These are phyloP conservation scores for Platyscapa corneri DNA, from an alignment of 1,140 invertebrate genomes.

Conservation along the genomic window DNA sequence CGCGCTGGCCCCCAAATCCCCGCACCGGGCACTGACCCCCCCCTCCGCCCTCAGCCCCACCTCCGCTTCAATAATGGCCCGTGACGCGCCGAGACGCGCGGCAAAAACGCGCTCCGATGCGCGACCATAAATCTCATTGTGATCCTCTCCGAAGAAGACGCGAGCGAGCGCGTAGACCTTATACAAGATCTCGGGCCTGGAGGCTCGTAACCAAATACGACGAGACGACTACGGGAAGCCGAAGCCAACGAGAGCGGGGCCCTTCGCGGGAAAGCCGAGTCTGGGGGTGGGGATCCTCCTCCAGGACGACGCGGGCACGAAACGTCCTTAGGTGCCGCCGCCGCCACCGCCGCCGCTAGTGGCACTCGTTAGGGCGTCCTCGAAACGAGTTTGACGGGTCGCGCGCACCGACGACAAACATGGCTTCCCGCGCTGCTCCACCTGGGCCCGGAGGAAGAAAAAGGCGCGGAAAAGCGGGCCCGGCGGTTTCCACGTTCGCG, in stretches of 20 bases:
- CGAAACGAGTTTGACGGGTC: conserved; percentile 62
- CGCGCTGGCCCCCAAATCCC: no score
- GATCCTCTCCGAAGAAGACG: no score
- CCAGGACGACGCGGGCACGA: neutral
- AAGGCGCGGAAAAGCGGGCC: conserved; percentile 59
- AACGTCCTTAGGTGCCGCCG: conserved; percentile 48
- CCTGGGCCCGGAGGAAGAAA: conserved; percentile 14
- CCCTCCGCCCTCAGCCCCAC: no score
- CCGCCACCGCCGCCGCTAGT: conserved; percentile 55
- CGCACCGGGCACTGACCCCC: no score
- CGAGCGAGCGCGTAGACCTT: no score
- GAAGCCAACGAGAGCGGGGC: no score
- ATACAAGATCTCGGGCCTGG: no score
- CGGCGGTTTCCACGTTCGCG: neutral
- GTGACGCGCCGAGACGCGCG: neutral
- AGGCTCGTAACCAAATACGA: neutral
- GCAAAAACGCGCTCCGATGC: no score
- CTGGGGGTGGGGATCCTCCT: neutral
- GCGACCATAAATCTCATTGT: no score
- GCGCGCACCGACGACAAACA: conserved; percentile 51
- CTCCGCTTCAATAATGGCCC: no score
- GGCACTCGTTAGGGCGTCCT: conserved; percentile 61
- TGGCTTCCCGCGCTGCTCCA: conserved; percentile 49
- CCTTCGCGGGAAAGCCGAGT: no score
- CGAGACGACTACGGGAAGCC: no score